A percentile compares a stretch with the other conserved stretches of the same genome.
phyloP scores from a whole-genome alignment of 1,140 invertebrate genomes.

The Lethrus apterus region DNA sequence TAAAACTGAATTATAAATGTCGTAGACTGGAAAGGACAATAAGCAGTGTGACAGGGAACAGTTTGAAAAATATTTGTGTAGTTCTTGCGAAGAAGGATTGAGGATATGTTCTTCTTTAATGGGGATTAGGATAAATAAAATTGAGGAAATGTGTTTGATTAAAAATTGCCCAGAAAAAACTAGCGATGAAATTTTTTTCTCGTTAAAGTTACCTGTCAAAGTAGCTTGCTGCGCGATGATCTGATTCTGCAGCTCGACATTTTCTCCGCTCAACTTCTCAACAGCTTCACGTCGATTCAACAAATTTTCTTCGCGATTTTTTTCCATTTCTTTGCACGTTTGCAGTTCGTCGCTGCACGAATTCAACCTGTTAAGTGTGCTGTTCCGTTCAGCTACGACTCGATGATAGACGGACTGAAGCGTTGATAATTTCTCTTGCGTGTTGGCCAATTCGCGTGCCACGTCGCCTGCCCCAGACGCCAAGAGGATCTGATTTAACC shows the following conservation, averaged over 20 bases:
- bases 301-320: neutral
- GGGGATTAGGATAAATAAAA: too few relatives aligned
- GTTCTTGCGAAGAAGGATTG: too few relatives aligned
- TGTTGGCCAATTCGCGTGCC: constrained; percentile 22
- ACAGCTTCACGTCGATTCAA: neutral
- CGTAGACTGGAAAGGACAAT: too few relatives aligned
- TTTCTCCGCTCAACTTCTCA: neutral
- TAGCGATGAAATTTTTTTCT: neutral
- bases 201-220: neutral
- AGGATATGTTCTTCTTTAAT: too few relatives aligned
- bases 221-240: neutral
- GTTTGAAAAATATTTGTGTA: constrained; percentile 24
- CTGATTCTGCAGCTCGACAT: constrained; percentile 1
- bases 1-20: constrained; percentile 12
- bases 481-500: constrained; percentile 18
- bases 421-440: constrained; percentile 22
- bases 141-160: too few relatives aligned
- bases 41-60: too few relatives aligned
- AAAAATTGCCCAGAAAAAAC: neutral
- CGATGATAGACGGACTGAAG: constrained; percentile 25
- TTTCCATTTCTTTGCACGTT: neutral
- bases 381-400: constrained; percentile 4
- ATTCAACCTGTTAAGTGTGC: neutral
- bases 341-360: neutral
- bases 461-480: constrained; percentile 27